Percentiles rank a stretch among this genome's conserved stretches.
Conservation (phyloP, 2,797 vertebrate species). For the Phoxinus dragarum region DNA sequence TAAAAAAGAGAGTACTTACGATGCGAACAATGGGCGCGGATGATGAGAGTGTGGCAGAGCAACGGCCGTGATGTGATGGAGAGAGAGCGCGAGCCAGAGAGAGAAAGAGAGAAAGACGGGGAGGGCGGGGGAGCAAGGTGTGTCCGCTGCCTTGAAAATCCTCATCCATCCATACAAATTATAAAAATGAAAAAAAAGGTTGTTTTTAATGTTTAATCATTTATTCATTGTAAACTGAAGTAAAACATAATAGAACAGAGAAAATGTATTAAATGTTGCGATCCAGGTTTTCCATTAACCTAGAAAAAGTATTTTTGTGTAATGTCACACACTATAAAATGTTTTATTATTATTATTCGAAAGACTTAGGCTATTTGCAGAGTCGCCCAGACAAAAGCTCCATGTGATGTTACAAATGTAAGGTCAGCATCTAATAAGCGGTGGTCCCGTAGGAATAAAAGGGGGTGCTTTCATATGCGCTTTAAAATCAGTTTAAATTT, state of each 20-base stretch:
- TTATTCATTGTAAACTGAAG: neutral
- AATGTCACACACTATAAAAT: neutral
- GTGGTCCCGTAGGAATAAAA: neutral
- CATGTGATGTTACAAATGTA: neutral
- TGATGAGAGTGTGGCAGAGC: conserved; percentile 26
- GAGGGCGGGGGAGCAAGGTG: conserved; percentile 57
- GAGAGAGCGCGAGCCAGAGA: neutral
- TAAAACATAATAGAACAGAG: neutral
- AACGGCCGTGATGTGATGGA: conserved; percentile 26
- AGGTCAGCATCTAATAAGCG: neutral
- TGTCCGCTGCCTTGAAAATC: conserved; percentile 51
- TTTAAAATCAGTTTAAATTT: neutral
- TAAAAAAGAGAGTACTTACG: conserved; percentile 36
- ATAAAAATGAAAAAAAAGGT: neutral
- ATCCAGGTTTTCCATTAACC: neutral
- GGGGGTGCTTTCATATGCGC: neutral
- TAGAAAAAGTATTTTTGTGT: neutral
- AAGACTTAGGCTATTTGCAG: neutral
- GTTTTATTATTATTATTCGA: neutral
- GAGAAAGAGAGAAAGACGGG: conserved; percentile 20
- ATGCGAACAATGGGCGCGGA: conserved; percentile 27
- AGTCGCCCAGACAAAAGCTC: conserved; percentile 28
- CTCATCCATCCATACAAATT: conserved; percentile 9
- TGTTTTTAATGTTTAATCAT: neutral
- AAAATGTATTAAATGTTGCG: neutral